These are phyloP conservation scores for Lepidocolaptes lacrymiger DNA, from an alignment of 2,797 vertebrate species.

Conservation along the genomic window DNA sequence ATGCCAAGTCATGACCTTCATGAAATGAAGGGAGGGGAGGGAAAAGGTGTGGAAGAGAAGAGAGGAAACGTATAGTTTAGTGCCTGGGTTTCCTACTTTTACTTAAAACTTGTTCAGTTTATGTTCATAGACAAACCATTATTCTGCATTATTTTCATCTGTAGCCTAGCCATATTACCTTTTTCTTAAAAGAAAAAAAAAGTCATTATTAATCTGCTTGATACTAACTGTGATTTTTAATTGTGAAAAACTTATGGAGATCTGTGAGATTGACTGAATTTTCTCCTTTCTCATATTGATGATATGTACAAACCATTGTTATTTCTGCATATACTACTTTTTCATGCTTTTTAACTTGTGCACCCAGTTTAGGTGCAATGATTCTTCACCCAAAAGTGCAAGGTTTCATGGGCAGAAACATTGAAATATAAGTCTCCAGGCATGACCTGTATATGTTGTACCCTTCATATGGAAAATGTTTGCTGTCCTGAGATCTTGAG, in stretches of 20 bases:
- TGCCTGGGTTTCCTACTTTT: neutral
- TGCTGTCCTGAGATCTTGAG: neutral
- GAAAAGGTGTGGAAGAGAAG: accelerated
- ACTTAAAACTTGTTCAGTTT: neutral
- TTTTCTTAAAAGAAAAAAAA: neutral
- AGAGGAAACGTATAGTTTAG: neutral
- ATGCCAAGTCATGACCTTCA: neutral
- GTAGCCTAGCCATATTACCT: neutral
- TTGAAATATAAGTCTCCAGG: neutral
- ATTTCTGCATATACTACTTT: neutral
- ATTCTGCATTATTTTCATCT: neutral
- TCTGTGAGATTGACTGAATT: neutral
- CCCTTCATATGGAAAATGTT: neutral
- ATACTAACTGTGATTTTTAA: neutral
- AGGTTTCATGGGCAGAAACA: neutral
- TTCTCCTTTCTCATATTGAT: neutral
- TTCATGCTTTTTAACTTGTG: neutral
- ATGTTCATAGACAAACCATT: neutral
- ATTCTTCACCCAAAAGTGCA: neutral
- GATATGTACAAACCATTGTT: neutral
- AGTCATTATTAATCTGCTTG: neutral
- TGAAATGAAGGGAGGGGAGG: neutral
- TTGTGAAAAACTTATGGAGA: neutral
- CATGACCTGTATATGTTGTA: neutral
- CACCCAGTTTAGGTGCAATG: neutral